Evolutionary conservation across 2,888 invertebrate genomes (phyloP), one percentile per base, ranked within the genome.

Genomic region (Agrilus cyanescens): DNA sequence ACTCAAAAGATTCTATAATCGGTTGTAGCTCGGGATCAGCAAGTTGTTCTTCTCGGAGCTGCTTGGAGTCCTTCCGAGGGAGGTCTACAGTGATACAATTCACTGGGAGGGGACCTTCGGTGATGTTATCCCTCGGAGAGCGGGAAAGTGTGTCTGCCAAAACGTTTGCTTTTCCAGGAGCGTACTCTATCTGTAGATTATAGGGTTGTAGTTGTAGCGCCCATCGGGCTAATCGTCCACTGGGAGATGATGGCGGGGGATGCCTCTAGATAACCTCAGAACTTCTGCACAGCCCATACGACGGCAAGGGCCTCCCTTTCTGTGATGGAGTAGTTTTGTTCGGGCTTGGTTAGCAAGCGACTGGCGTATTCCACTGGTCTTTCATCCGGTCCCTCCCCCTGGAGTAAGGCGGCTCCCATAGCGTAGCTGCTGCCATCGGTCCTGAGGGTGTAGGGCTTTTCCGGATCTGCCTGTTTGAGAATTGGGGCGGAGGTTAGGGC

Each of bases 231-330:
- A 41, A 12, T 20, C 38, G 34, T 14, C 43, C 47, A 4, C 36
- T 47, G 4, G 49, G 45, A 12, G 47, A 38, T 33, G 41, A 41
- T 18, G 47, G 16, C 16, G 14, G 50, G 38, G 6, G 54, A 34
- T 1, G 61, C 60, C 38, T 65, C 63, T 0, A 70, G 47, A 44
- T 65, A 71, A 0, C 58, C 59, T 14, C 63, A 45, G 43, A 65
- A 68, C 43, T 65, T 65, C 7, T 56, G 37, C 1, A 65, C 47
- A 4, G 61, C 61, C 53, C 53, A 66, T 6, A 56, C 46, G 2
- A 54, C 32, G 4, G 57, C 53, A 3, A 56, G 41, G 13, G 52
- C 51, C 38, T 55, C 54, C 20, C 51, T 35, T 38, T 56, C 53
- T 1, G 52, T 54, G 1, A 52, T 54, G 2, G 39, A 43, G 37